Percentiles rank a stretch among this genome's conserved stretches.
These are phyloP conservation scores for Felis chaus DNA, from an alignment of 2,113 vertebrate genomes.

Conservation along the genomic window DNA sequence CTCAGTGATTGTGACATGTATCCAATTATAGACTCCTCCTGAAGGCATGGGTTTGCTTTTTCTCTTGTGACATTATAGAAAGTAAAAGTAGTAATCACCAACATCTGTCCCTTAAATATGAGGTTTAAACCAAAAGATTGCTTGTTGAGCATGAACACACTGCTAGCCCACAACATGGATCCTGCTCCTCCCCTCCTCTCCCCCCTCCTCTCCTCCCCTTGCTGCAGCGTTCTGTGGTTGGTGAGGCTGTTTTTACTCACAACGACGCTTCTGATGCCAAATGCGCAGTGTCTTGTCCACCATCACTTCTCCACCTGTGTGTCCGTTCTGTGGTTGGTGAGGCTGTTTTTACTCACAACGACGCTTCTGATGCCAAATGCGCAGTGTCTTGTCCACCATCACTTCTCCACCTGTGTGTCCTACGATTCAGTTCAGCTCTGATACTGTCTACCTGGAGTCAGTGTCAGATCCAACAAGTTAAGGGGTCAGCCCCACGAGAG, in stretches of 20 bases:
- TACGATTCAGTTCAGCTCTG: neutral
- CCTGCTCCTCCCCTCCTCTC: neutral
- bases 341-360: neutral
- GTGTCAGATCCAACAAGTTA: neutral
- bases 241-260: neutral
- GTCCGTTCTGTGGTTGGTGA: neutral
- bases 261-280: neutral
- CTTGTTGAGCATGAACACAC: neutral
- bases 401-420: neutral
- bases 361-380: neutral
- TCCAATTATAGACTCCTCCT: neutral
- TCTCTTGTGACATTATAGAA: neutral
- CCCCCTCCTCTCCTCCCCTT: neutral
- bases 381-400: neutral
- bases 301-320: neutral
- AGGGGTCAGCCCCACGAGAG: neutral
- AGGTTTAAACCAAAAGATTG: neutral
- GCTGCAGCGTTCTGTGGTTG: neutral
- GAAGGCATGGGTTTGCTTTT: neutral
- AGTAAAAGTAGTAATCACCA: neutral
- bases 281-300: neutral
- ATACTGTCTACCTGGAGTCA: neutral
- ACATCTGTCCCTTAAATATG: neutral
- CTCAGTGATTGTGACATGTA: too few species aligned
- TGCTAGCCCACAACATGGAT: neutral